Evolutionary conservation across 2,113 vertebrate species (phyloP), one percentile per base, ranked within the genome.

Genomic region (Pseudopipra pipra): DNA sequence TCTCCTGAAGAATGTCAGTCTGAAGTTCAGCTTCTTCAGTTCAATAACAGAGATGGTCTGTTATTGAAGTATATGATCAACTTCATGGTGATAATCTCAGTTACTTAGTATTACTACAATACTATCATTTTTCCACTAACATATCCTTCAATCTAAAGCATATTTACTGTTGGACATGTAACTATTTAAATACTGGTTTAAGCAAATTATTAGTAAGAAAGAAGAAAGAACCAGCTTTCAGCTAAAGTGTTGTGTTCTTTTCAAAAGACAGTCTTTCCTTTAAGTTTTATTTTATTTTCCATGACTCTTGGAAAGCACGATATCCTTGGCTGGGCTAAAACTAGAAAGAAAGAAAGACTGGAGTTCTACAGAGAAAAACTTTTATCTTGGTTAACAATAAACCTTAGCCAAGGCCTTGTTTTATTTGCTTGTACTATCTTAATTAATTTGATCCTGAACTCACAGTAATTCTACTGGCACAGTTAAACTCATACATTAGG

Each of bases 381-480:
- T 62, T 47, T 71, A 30, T 83, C 20, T 62, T 44, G 31, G 20
- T 8, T 41, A 49, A 28, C 4, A 49, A 14, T 4, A 73, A 49
- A 66, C n/a, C 67, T 88, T 86, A 71, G 4, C 0, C 2, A 59
- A 46, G 5, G 11, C 0, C 4, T 81, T 14, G 4, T 56, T 75
- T 82, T 74, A 66, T 52, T 87, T 70, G 11, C 9, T 81, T 74
- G 16, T 28, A 24, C 0, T 62, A 31, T 31, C 65, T 76, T 66
- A 77, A 68, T 75, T 59, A 0, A 39, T 62, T 74, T 81, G 20
- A 71, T 78, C n/a, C 43, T 71, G 17, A 58, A 22, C 16, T 74
- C 5, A 19, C 5, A 66, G 12, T 66, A 66, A 49, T 75, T 94
- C 22, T 58, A 12, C 12, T 44, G 20, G 18, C 33, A 62, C 15